Base-by-base conservation (phyloP, 2,797 vertebrate species). In the Malurus leucopterus region DNA sequence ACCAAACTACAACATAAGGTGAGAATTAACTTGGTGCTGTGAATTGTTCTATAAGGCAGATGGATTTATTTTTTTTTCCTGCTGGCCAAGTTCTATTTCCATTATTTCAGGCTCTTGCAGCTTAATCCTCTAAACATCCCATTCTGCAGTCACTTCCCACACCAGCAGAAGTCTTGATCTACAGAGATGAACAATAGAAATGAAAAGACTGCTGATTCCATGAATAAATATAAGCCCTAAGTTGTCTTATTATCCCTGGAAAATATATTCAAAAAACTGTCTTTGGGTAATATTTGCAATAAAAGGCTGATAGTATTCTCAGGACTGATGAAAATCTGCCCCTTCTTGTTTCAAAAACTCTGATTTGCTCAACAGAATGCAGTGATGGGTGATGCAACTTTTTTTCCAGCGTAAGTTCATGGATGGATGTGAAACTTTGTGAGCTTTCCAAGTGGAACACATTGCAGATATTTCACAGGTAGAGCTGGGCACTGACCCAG, bases 191-290 rank as follows among this genome's bases (percentile, higher is more conserved):
- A 80, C 36, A 89, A 62, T 26, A 86, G 76, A 83, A 69, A 85
- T 72, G 18, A 83, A 78, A 84, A 75, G 51, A 38, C 29, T 74
- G 49, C 47, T 78, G 70, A 72, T 93, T 93, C 79, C 23, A 61
- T 92, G 76, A 89, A 77, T 93, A 87, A 87, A 90, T 83, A 81
- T 62, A 75, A 80, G 14, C 24, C 47, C 17, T 87, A 58, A 65
- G 15, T 12, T 88, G 50, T 51, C 40, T 59, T 77, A 43, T 76
- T 92, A 55, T 86, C 73, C 24, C 55, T 46, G n/a, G 29, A 74
- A 88, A 84, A 78, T 50, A 59, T 11, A 8, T 46, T 59, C 17
- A 51, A 65, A 67, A 78, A 62, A 30, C 22, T 51, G 22, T 81
- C n/a, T 92, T 78, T 57, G 46, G 27, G 27, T 88, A 89, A 88